These are phyloP conservation scores for Heteronetta atricapilla DNA, from an alignment of 2,113 vertebrate genomes.

Conservation along the genomic window DNA sequence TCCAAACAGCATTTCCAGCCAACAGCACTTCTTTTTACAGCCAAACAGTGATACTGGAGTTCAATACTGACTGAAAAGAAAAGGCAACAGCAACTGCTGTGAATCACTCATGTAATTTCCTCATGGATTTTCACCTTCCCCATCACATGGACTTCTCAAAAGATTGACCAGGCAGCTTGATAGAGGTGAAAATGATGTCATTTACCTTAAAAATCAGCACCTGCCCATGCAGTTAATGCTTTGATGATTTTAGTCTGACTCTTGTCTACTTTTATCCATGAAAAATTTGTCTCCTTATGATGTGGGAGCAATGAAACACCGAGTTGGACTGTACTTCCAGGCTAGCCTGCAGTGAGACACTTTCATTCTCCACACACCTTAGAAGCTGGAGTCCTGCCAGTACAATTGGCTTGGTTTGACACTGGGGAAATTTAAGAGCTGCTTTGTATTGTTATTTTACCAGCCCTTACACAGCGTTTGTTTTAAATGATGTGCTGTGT, in stretches of 20 bases:
- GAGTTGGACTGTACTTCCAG: background rate
- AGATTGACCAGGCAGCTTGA: background rate
- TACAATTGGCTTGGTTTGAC: background rate
- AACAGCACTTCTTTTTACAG: background rate
- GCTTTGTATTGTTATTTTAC: slow-evolving; percentile 49
- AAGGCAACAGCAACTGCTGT: background rate
- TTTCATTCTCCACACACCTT: background rate
- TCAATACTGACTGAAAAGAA: slow-evolving; percentile 6
- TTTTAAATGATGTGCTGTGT: slow-evolving; percentile 58
- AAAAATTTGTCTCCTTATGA: background rate
- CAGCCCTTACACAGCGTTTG: slow-evolving; percentile 42
- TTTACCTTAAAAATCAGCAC: background rate
- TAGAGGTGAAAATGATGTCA: background rate
- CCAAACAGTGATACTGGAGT: background rate
- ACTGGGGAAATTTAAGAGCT: slow-evolving; percentile 29
- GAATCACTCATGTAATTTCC: background rate
- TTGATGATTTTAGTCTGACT: background rate
- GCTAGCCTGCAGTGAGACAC: background rate
- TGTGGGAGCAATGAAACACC: background rate
- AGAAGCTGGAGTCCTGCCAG: slow-evolving; percentile 9
- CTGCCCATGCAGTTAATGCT: background rate
- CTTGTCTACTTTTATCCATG: background rate
- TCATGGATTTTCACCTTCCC: slow-evolving; percentile 3
- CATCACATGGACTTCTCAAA: background rate
- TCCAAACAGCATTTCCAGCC: background rate